Base-by-base conservation (phyloP, 2,888 invertebrate genomes). In the Ophion ventricosus region DNA sequence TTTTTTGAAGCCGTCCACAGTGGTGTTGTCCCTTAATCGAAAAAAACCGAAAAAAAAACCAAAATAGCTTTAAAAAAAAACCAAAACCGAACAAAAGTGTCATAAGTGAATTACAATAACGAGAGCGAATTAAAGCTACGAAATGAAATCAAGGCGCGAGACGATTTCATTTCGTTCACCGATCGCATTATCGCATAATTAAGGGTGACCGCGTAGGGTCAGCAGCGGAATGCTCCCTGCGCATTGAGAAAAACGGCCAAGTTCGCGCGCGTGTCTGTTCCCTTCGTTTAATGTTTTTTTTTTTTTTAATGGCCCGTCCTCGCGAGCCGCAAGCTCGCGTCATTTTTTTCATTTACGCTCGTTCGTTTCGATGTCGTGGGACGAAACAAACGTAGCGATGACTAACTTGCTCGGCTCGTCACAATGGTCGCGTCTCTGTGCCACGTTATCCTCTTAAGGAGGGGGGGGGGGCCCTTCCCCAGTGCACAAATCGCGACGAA, bases 341-440 rank as follows among this genome's bases (percentile, higher is more conserved):
- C 43, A 49, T 85, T 85, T 43, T 14, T 43, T 43, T 43, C n/a
- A n/a, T 87, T 84, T 86, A 82, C 83, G 79, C 81, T 85, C 63
- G 78, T 82, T 87, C 85, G 80, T 40, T 29, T n/a, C 83, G 86
- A 87, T 86, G 84, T 84, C 86, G 64, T 49, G 70, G 29, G 26
- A 73, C 64, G 79, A 83, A 70, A 78, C 78, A 79, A 79, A 82
- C 82, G 63, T 25, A n/a, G 77, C 88, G 87, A 88, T 89, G 88
- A 89, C 88, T 88, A 88, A 89, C 81, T 86, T 59, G 80, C 67
- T 86, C 85, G 49, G 2, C 49, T 11, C 49, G 49, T 49, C 8
- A 87, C 86, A 85, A 85, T 80, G 43, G 74, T 59, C 84, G 86
- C 80, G 25, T 17, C 43, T 26, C n/a, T 56, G 56, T 63, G 61